Base-by-base conservation (phyloP, 1,140 invertebrate genomes). In the Caerostris extrusa region DNA sequence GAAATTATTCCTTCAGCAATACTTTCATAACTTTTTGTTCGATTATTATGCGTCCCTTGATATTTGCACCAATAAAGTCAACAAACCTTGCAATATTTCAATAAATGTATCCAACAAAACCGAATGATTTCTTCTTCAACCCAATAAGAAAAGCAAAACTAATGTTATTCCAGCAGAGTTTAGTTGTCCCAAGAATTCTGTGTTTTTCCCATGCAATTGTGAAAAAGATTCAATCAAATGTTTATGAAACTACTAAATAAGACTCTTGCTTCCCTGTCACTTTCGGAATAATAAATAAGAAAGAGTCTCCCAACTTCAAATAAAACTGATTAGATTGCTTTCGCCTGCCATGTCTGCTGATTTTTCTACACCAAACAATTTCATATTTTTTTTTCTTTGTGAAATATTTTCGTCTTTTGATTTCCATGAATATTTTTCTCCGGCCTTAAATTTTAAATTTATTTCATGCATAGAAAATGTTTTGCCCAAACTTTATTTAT, bases 301-400 rank as follows among this genome's bases (percentile, higher is more conserved):
- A 19, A 5, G n/a, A 34, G 53, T 34, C 34, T 77, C 53, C 50
- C 34, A 77, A 77, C 50, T 77, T 77, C 50, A 53, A 77, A 77
- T 77, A 77, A 77, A 77, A 77, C 71, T 77, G 71, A 77, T 77
- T 77, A 77, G 34, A 77, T 12, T 53, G 34, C 12, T 50, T 77
- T 77, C 53, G 19, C 19, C 7, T 53, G 12, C 4, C 34, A 12
- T 3, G 34, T 77, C 34, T 53, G 14, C 61, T 53, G 12, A 50
- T 77, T 77, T 77, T 77, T 77, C 71, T 8, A 5, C 7, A n/a
- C 19, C 10, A n/a, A 34, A 7, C 19, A 50, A 77, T 53, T 53
- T 53, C 71, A 50, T 50, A 7, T 19, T 34, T 34, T 34, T 34
- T 34, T 34, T 34, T 5, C 4, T n/a, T n/a, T n/a, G 34, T 4